phyloP scores from a whole-genome alignment of 2,888 invertebrate species.

The Cactoblastis cactorum region DNA sequence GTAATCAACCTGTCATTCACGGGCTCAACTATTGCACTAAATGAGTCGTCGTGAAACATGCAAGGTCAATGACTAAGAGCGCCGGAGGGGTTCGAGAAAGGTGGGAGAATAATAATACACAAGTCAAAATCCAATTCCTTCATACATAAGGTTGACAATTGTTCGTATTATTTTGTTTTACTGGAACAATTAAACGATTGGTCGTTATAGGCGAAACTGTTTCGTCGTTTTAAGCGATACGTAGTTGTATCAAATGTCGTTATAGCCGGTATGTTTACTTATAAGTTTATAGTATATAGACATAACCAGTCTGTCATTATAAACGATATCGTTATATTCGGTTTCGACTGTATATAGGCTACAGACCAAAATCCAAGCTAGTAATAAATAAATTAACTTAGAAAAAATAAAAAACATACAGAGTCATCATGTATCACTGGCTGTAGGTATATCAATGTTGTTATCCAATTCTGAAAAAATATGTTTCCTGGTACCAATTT shows the following conservation, averaged over 20 bases:
- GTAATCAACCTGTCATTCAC: background rate
- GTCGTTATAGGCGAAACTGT: constrained; percentile 24
- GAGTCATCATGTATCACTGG: too few species aligned
- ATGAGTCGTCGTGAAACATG: constrained; percentile 9
- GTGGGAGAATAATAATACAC: constrained; percentile 17
- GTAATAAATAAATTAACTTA: too few species aligned
- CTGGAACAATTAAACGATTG: constrained; percentile 22
- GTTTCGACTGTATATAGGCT: too few species aligned
- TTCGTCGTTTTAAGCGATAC: constrained; percentile 26
- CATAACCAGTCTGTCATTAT: background rate
- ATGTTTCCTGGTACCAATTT: too few species aligned
- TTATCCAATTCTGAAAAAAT: too few species aligned
- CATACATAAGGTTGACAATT: constrained; percentile 24
- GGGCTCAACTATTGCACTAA: background rate
- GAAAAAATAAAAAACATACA: too few species aligned
- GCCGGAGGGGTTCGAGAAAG: constrained; percentile 22
- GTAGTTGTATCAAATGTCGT: constrained; percentile 25
- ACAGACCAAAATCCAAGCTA: too few species aligned
- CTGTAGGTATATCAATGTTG: too few species aligned
- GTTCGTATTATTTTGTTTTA: constrained; percentile 24
- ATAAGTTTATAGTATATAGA: constrained; percentile 14
- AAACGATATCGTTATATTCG: constrained; percentile 1
- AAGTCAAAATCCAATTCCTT: constrained; percentile 21
- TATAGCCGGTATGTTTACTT: constrained; percentile 16
- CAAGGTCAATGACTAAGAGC: constrained; percentile 22